Base-by-base conservation (phyloP, 2,888 invertebrate species). In the Lasioglossum zephyrum region DNA sequence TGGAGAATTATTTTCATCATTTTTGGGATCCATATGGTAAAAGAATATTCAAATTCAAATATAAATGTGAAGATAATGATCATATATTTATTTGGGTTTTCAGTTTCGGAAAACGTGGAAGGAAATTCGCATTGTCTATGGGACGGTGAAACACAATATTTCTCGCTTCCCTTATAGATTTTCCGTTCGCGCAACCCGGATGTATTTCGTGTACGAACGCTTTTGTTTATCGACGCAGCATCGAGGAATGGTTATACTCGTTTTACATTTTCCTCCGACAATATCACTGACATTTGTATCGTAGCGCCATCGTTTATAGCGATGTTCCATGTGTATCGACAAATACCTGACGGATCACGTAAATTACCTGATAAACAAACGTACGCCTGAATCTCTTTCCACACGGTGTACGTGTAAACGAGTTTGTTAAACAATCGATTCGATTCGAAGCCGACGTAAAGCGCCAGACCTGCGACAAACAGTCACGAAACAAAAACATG, bases 271-370 rank as follows among this genome's bases (percentile, higher is more conserved):
- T 36, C 49, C 73, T 60, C 49, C 44, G 81, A 81, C 53, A 47
- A 73, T 84, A 70, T 0, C 47, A 74, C 73, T 41, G 82, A 53
- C 69, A 47, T 84, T 73, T 77, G 57, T 73, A 80, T 82, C 60
- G 84, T 84, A 84, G 77, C 44, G 70, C 70, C 60, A 84, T 66
- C 53, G 66, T 74, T 73, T 73, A 72, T 77, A 84, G 70, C 74
- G 60, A 76, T 77, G 63, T 26, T 77, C 81, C 66, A 1, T 63
- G 63, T 63, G 63, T 74, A 82, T 72, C 60, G 60, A 79, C 79
- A n/a, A 81, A 81, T 77, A 47, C 70, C 77, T 36, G 81, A 76
- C 41, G 60, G 75, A 49, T 75, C 70, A 47, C 72, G 77, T 69
- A 5, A 49, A 69, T 66, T 82, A 77, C 73, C 73, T 60, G 76